These are phyloP conservation scores for Hoplostethus mediterraneus DNA, from an alignment of 2,797 vertebrate species.

Conservation along the genomic window DNA sequence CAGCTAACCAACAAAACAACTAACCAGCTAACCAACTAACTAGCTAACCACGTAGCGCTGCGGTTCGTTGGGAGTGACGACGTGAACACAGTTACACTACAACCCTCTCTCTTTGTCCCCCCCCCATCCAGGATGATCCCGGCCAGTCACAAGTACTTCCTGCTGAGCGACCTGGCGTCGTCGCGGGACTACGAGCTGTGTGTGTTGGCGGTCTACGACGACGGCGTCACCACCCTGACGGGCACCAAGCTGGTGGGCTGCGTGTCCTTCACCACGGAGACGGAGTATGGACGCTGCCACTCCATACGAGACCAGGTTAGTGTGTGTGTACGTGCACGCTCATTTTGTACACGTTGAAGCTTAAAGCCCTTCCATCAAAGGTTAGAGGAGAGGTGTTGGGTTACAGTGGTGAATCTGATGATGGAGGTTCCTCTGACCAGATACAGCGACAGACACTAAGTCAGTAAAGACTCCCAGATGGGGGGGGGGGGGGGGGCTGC, in stretches of 20 bases:
- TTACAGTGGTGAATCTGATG: too few relatives aligned
- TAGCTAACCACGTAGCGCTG: too few relatives aligned
- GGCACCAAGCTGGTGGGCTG: conserved; percentile 89
- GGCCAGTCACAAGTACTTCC: conserved; percentile 88
- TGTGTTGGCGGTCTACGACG: conserved; percentile 89
- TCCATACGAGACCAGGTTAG: conserved; percentile 86
- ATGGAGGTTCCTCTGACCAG: too few relatives aligned
- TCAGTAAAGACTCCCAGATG: too few relatives aligned
- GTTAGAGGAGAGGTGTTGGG: too few relatives aligned
- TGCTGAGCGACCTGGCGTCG: conserved; percentile 89
- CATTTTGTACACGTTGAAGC: not conserved
- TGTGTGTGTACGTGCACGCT: not conserved
- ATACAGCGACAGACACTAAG: too few relatives aligned
- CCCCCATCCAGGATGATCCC: conserved; percentile 94
- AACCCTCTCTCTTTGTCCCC: too few relatives aligned
- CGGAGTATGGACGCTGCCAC: conserved; percentile 86
- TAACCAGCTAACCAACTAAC: too few relatives aligned
- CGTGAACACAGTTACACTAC: too few relatives aligned
- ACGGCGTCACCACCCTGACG: conserved; percentile 85
- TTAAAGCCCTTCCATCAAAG: too few relatives aligned
- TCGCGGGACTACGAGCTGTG: conserved; percentile 90
- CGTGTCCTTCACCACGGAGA: conserved; percentile 86
- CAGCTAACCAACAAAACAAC: not conserved
- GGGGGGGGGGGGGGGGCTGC: too few relatives aligned
- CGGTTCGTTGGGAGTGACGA: too few relatives aligned